Evolutionary conservation across 2,113 vertebrate species (phyloP).

Genomic region (Oxyura jamaicensis): DNA sequence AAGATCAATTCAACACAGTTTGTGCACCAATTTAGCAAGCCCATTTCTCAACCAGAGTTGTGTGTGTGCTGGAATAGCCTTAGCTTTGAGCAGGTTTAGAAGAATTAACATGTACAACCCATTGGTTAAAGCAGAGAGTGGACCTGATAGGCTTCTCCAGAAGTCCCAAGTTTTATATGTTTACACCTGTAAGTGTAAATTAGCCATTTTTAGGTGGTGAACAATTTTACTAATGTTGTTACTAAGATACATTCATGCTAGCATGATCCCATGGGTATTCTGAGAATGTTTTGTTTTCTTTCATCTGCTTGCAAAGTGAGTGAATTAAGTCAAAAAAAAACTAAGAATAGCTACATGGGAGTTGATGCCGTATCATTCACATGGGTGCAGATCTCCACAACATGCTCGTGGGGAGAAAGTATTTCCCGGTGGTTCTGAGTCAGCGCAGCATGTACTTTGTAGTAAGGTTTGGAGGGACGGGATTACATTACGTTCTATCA

Average conservation of each 20-base stretch:
- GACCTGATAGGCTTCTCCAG: too few relatives aligned
- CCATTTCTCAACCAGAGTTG: too few relatives aligned
- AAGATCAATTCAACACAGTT: accelerated
- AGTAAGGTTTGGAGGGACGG: background rate
- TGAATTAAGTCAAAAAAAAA: background rate
- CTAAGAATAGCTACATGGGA: too few relatives aligned
- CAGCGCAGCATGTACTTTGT: background rate
- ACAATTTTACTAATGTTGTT: background rate
- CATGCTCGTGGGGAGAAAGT: too few relatives aligned
- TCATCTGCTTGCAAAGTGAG: background rate
- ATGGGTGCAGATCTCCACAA: background rate
- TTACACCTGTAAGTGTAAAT: background rate
- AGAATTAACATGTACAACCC: background rate
- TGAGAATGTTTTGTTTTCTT: background rate
- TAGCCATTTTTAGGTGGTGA: background rate
- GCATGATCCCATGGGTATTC: too few relatives aligned
- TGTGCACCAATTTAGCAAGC: accelerated
- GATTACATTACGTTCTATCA: background rate
- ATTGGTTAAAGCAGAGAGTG: background rate
- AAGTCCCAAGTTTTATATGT: accelerated
- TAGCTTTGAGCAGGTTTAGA: background rate
- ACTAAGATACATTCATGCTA: background rate
- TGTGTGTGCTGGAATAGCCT: accelerated
- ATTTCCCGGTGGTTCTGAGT: background rate
- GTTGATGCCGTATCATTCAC: background rate